Percentiles rank a stretch among this genome's conserved stretches.
Evolutionary conservation across 2,113 vertebrate genomes (phyloP).

Genomic region (Erpornis zantholeuca): DNA sequence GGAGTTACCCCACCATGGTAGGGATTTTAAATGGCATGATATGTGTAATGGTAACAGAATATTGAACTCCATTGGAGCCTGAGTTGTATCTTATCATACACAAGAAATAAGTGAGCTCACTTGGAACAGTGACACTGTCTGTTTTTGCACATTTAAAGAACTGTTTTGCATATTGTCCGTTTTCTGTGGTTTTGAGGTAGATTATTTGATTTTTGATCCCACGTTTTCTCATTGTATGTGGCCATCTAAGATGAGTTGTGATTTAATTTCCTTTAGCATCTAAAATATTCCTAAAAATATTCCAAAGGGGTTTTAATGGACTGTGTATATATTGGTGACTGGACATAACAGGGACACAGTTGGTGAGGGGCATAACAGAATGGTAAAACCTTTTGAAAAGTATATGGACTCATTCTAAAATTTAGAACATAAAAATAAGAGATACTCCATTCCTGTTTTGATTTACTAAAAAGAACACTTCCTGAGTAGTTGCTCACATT

Average conservation of each 20-base stretch:
- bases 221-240: background rate
- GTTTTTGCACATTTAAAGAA: background rate
- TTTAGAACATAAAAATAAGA: background rate
- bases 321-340: background rate
- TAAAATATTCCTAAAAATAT: background rate
- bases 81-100: background rate
- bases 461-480: background rate
- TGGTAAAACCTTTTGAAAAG: background rate
- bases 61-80: background rate
- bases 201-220: background rate
- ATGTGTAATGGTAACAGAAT: background rate
- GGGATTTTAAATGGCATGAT: background rate
- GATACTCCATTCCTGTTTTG: background rate
- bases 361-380: background rate
- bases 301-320: background rate
- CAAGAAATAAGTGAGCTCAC: background rate
- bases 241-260: background rate
- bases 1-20: accelerated
- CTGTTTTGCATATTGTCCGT: background rate
- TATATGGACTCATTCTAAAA: background rate
- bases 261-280: background rate
- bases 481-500: background rate
- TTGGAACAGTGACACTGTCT: background rate
- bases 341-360: background rate
- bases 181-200: background rate